phyloP scores from a whole-genome alignment of 2,888 invertebrate genomes.

The Troides aeacus region DNA sequence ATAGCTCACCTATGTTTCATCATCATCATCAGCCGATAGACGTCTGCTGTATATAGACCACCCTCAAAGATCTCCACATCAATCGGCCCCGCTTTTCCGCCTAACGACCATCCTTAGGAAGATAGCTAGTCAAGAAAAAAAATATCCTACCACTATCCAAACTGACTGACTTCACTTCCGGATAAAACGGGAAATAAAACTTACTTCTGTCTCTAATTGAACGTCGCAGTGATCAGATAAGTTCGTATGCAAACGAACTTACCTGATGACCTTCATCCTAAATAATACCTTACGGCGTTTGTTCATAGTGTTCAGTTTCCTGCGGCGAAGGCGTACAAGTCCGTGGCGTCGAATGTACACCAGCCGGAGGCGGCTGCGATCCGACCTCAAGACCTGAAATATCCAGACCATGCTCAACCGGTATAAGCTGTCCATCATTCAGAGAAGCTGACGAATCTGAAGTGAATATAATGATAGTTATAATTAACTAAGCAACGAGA shows the following conservation, averaged over 20 bases:
- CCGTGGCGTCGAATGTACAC: slow-evolving; percentile 89
- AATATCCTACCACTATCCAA: no score
- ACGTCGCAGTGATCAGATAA: no score
- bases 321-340: slow-evolving; percentile 94
- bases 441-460: slow-evolving; percentile 69
- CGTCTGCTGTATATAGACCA: no score
- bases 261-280: not conserved
- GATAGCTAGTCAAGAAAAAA: no score
- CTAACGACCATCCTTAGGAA: no score
- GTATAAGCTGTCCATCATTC: slow-evolving; percentile 83
- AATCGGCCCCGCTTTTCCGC: no score
- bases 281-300: not conserved
- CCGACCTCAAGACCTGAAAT: slow-evolving; percentile 83
- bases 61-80: no score
- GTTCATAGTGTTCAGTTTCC: slow-evolving; percentile 93
- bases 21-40: no score
- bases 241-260: no score
- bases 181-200: no score
- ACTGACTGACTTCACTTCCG: no score
- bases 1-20: not conserved
- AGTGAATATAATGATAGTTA: slow-evolving; percentile 37
- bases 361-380: slow-evolving; percentile 83
- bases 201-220: no score
- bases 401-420: slow-evolving; percentile 86
- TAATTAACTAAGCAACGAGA: not conserved